These are phyloP conservation scores for Acholoe squamosa DNA, from an alignment of 2,888 invertebrate genomes.

Conservation along the genomic window DNA sequence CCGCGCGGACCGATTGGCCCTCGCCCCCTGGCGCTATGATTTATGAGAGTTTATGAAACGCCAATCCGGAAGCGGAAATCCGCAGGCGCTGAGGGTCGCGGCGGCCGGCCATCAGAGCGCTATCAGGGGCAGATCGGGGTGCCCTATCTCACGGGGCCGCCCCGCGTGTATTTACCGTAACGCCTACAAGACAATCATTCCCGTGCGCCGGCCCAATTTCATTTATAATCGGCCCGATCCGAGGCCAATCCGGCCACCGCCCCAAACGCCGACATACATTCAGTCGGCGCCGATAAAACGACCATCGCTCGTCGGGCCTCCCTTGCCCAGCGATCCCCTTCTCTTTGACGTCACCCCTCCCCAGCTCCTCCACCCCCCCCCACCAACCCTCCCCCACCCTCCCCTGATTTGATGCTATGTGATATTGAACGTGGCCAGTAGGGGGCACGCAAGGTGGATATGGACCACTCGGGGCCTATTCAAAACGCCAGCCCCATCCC, in stretches of 20 bases:
- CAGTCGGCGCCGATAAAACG: conserved; percentile 59
- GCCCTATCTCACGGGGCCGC: conserved; percentile 34
- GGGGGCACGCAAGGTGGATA: conserved; percentile 33
- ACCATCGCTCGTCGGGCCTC: conserved; percentile 24
- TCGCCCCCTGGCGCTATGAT: conserved; percentile 47
- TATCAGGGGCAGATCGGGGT: conserved; percentile 13
- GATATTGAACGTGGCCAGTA: conserved; percentile 1
- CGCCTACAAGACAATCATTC: conserved; percentile 52
- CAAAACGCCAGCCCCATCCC: conserved; percentile 23
- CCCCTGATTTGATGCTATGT: conserved; percentile 51
- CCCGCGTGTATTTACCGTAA: conserved; percentile 39
- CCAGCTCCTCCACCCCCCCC: neutral
- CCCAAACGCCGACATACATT: conserved; percentile 32
- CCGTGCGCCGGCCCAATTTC: conserved; percentile 39
- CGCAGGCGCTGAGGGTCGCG: conserved; percentile 13
- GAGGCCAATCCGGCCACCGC: conserved; percentile 50
- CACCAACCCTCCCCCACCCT: neutral
- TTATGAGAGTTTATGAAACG: conserved; percentile 62
- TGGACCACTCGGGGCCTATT: conserved; percentile 58
- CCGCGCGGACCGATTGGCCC: neutral
- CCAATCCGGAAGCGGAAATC: conserved; percentile 58
- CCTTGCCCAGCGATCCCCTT: neutral
- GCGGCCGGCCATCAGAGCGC: conserved; percentile 36
- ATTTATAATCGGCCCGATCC: conserved; percentile 58
- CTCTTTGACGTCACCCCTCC: conserved; percentile 17